These are phyloP conservation scores for Silurus glanis DNA, from an alignment of 2,113 vertebrate genomes.

Conservation along the genomic window DNA sequence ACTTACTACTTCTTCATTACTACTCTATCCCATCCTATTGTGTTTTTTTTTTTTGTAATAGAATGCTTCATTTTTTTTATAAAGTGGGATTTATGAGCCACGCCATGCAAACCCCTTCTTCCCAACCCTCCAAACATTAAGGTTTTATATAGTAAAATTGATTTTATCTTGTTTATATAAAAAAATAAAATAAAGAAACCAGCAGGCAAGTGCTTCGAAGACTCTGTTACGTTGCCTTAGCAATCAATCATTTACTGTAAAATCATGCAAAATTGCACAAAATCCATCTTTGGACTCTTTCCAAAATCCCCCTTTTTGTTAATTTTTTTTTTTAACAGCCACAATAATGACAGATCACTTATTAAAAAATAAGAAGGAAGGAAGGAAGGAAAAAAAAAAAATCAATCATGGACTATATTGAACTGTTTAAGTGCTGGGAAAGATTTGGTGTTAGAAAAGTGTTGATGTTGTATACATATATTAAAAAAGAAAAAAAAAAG, in stretches of 20 bases:
- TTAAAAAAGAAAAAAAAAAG: conserved; percentile 18
- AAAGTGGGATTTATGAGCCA: conserved; percentile 88
- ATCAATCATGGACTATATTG: conserved; percentile 10
- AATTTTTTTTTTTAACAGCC: conserved; percentile 49
- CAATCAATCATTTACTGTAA: conserved; percentile 78
- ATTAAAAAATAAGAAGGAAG: background rate
- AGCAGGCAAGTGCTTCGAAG: conserved; percentile 87
- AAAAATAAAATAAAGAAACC: conserved; percentile 73
- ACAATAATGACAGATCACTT: conserved; percentile 37
- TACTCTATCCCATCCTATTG: conserved; percentile 83
- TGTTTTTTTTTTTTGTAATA: conserved; percentile 89
- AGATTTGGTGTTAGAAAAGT: conserved; percentile 50
- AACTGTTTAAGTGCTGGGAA: conserved; percentile 44
- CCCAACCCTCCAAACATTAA: conserved; percentile 66
- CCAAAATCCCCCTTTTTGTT: conserved; percentile 51
- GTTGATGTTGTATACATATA: conserved; percentile 67
- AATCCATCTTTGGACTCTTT: conserved; percentile 70
- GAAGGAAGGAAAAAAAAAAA: background rate
- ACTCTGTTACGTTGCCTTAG: conserved; percentile 88
- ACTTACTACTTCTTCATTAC: conserved; percentile 65
- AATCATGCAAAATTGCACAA: conserved; percentile 78
- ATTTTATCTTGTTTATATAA: conserved; percentile 85
- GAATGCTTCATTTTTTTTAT: conserved; percentile 93
- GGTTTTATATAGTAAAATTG: conserved; percentile 81
- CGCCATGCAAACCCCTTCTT: conserved; percentile 81